These are phyloP conservation scores for Desmodus rotundus DNA, from an alignment of 2,113 vertebrate genomes.

Conservation along the genomic window DNA sequence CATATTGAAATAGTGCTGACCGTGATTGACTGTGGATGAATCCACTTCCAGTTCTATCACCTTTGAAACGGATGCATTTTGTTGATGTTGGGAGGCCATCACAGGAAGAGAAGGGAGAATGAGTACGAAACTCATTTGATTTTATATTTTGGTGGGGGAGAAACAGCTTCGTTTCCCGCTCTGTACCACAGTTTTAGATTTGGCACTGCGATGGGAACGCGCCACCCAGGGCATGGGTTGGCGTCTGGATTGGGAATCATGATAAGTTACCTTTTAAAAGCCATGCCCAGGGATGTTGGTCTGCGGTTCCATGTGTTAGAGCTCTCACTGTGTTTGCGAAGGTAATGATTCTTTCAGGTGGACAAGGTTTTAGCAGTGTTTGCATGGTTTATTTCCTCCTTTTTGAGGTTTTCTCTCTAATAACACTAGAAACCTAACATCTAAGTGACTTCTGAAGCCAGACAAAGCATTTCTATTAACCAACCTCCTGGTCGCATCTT, in stretches of 20 bases:
- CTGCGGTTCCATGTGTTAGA: slow-evolving; percentile 43
- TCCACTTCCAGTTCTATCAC: slow-evolving; percentile 50
- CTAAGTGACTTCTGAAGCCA: slow-evolving; percentile 9
- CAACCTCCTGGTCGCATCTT: background rate
- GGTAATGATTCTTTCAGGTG: slow-evolving; percentile 53
- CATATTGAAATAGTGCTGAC: slow-evolving; percentile 16
- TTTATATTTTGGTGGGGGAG: background rate
- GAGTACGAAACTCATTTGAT: background rate
- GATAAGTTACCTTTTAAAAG: slow-evolving; percentile 33
- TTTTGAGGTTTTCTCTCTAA: slow-evolving; percentile 46
- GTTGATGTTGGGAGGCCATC: slow-evolving; percentile 28
- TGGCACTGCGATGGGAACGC: background rate
- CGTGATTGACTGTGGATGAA: slow-evolving; percentile 31
- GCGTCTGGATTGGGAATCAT: background rate
- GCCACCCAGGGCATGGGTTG: background rate
- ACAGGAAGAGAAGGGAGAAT: background rate
- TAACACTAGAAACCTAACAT: background rate
- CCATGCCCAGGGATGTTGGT: slow-evolving; percentile 29
- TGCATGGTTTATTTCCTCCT: slow-evolving; percentile 36
- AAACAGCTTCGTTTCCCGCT: background rate
- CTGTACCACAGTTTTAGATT: background rate
- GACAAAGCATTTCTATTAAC: slow-evolving; percentile 37
- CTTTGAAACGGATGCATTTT: slow-evolving; percentile 36
- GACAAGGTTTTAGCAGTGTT: slow-evolving; percentile 13
- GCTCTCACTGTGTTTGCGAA: slow-evolving; percentile 21